These are phyloP conservation scores for Thunnus thynnus DNA, from an alignment of 2,113 vertebrate species.

Conservation along the genomic window DNA sequence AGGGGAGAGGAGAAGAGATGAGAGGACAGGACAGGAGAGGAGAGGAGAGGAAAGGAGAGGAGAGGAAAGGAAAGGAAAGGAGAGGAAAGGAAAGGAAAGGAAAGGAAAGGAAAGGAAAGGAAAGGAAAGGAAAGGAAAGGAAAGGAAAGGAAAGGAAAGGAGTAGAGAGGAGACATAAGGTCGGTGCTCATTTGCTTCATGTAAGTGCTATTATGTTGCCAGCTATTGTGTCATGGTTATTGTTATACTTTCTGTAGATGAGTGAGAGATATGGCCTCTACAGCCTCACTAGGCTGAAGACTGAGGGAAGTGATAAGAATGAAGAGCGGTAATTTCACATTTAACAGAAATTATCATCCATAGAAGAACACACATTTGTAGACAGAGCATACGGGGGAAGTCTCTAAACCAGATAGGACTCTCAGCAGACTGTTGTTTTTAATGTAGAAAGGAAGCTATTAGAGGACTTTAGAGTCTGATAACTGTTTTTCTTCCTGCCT, in stretches of 20 bases:
- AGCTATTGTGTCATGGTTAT: conserved; percentile 69
- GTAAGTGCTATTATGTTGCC: conserved; percentile 65
- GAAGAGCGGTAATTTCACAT: conserved; percentile 64
- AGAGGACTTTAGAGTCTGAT: conserved; percentile 62
- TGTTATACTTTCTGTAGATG: conserved; percentile 67
- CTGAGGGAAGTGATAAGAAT: conserved; percentile 65
- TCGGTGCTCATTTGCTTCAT: conserved; percentile 61
- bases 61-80: too few relatives aligned
- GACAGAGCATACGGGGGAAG: conserved; percentile 49
- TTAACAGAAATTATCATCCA: conserved; percentile 73
- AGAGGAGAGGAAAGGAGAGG: neutral
- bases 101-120: neutral
- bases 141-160: neutral
- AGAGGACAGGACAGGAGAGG: neutral
- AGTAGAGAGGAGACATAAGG: too few relatives aligned
- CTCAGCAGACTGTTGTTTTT: conserved; percentile 59
- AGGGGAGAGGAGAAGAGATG: conserved; percentile 7
- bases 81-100: neutral
- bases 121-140: neutral
- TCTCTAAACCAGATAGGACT: conserved; percentile 55
- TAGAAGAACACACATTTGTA: conserved; percentile 54
- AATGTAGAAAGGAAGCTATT: conserved; percentile 62
- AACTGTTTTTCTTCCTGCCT: conserved; percentile 53
- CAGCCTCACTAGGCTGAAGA: conserved; percentile 68
- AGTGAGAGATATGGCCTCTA: conserved; percentile 64